Evolutionary conservation across 2,888 invertebrate species (phyloP).

Genomic region (Meta bourneti): DNA sequence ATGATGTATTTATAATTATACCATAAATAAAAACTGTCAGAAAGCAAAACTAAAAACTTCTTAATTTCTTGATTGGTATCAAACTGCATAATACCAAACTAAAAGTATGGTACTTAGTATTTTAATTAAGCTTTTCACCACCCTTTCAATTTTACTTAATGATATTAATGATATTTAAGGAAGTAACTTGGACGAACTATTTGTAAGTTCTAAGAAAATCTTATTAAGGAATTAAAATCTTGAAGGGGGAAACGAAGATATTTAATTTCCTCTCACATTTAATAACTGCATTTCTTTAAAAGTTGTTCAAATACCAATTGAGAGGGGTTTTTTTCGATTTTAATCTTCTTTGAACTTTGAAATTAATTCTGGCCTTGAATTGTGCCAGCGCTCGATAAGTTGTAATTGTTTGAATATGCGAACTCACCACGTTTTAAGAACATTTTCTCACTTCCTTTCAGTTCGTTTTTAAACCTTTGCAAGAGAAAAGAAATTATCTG

Average conservation of each 20-base stretch:
- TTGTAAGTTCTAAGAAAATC: background rate
- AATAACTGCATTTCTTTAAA: slow-evolving; percentile 24
- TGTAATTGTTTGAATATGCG: background rate
- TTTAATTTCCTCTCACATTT: slow-evolving; percentile 21
- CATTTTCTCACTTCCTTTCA: background rate
- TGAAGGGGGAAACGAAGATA: background rate
- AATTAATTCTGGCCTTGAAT: slow-evolving; percentile 12
- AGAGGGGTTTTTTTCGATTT: background rate
- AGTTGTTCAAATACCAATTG: background rate
- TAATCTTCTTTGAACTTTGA: slow-evolving; percentile 18
- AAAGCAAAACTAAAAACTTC: too few relatives aligned
- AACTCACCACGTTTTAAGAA: background rate
- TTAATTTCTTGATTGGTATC: too few relatives aligned
- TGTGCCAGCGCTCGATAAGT: background rate
- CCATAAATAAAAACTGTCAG: too few relatives aligned
- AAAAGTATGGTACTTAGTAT: too few relatives aligned
- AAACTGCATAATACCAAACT: too few relatives aligned
- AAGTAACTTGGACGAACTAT: background rate
- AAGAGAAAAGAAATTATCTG: too few relatives aligned
- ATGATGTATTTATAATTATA: too few relatives aligned
- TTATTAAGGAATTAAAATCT: slow-evolving; percentile 32
- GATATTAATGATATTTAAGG: background rate
- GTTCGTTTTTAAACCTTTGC: too few relatives aligned
- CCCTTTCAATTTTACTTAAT: too few relatives aligned
- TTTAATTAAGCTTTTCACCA: too few relatives aligned